Evolutionary conservation across 1,140 invertebrate species (phyloP), one percentile per base, ranked within the genome.

Genomic region (Latrodectus geometricus): DNA sequence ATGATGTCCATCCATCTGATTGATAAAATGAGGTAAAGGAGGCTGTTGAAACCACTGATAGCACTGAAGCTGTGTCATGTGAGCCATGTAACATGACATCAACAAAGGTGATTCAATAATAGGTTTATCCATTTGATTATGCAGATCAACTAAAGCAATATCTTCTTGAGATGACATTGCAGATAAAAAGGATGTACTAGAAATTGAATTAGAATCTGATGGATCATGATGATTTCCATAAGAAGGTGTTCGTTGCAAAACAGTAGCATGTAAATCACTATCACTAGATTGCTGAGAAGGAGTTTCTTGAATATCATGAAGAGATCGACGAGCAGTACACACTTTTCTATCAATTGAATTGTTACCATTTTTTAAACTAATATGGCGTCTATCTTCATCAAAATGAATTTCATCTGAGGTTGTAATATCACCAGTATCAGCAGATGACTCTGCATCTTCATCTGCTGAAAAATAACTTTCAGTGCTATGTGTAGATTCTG

Each of bases 141-240:
- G 96, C 9, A 99, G 92, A 93, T 99, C 97, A 0, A 99, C 96
- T 77, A 98, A 91, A 4, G 96, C 96, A 90, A 97, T 95, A 89
- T 98, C 96, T 91, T 97, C 96, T 90, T 97, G 96, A n/a, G 96
- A 97, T 0, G 96, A 97, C 82, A 97, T 94, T 5, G 97, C 97
- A 0, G 96, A 98, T 78, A 96, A 96, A 89, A 97, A 98, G 0
- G 97, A 98, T 5, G 91, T 89, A 14, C 90, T 91, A 4, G 92
- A 93, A 12, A 90, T 88, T 66, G 89, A 89, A 20, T 89, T 88
- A 17, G 88, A 83, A 75, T 89, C 89, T 20, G 86, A 88, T 82
- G 82, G 88, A 78, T 88, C 88, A 73, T 84, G 82, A 68, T 86
- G 88, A 77, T 70, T 82, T n/a, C 88, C 72, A 81, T 77, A 84